Base-by-base conservation (phyloP, 2,797 vertebrate genomes). In the Perodicticus potto region DNA sequence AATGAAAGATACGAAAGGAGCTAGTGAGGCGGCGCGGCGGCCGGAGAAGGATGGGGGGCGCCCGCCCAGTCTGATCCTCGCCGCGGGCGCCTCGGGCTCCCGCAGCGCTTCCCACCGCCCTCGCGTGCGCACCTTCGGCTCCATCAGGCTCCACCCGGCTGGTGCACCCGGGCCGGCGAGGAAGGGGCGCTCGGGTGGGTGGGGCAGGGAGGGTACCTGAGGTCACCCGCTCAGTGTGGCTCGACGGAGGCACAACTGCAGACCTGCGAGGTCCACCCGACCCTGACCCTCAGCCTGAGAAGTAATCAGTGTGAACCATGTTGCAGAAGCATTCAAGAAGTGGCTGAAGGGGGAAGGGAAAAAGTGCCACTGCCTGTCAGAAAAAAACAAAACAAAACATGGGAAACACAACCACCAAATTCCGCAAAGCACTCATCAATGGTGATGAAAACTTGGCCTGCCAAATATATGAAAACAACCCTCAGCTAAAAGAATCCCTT, bases 351-450 rank as follows among this genome's bases (percentile, higher is more conserved):
- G 96, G 94, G 95, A 97, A 98, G 97, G 98, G 97, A 97, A 96
- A 97, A 97, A 98, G 97, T 97, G 96, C 96, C 97, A 95, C 87
- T 97, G 89, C 76, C 78, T 97, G 91, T 95, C 98, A 97, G 97
- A 97, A 98, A 45, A n/a, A 97, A 57, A 55, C 61, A 89, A 91
- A 91, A 69, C 55, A 97, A 98, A 99, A 98, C 97, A 99, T 99
- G 99, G 99, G 99, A 98, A 99, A 99, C 98, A 99, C 99, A 82
- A 99, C 99, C 23, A 99, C 99, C 96, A 99, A 99, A 98, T 99
- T 99, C 98, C 99, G 99, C 78, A 99, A 99, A 98, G 99, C 99
- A 93, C 99, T 99, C 97, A 99, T 99, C 98, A 99, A 99, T 67
- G 99, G 99, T 97, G 99, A 99, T 95, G 99, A 99, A 98, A 97